Conservation (phyloP, 2,113 vertebrate genomes). For the Emberiza fucata region DNA sequence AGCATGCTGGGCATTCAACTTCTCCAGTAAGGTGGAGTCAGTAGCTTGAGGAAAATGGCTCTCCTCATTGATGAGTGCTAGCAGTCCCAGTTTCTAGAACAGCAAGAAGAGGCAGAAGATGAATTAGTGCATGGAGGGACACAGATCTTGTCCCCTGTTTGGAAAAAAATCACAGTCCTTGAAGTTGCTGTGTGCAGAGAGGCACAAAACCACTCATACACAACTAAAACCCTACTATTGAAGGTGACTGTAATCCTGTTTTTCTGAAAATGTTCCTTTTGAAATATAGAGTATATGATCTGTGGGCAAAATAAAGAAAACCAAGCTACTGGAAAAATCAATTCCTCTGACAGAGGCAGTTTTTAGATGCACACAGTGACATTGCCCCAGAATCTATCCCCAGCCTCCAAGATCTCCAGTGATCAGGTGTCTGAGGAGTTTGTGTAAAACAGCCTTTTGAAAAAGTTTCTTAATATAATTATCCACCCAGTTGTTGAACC, state of each 20-base stretch:
- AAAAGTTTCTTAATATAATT: neutral
- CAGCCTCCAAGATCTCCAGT: neutral
- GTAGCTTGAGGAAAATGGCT: slow-evolving; percentile 98
- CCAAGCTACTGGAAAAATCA: neutral
- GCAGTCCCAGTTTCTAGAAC: slow-evolving; percentile 92
- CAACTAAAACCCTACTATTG: neutral
- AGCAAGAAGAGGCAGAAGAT: neutral
- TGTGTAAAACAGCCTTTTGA: neutral
- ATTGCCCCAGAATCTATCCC: neutral
- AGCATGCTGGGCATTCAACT: slow-evolving; percentile 90
- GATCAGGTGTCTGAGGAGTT: neutral
- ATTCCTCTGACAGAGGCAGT: neutral
- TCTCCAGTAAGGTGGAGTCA: slow-evolving; percentile 90
- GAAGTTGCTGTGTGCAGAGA: neutral
- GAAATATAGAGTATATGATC: neutral
- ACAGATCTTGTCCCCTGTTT: neutral
- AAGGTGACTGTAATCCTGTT: neutral
- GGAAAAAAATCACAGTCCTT: neutral
- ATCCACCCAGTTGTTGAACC: neutral
- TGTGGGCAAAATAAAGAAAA: neutral
- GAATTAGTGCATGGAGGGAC: neutral
- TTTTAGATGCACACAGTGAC: neutral
- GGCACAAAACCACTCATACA: fast-evolving
- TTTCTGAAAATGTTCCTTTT: neutral
- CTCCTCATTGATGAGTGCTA: slow-evolving; percentile 96